Conservation (phyloP, 23 tunicate species). For the Phallusia fumigata region DNA sequence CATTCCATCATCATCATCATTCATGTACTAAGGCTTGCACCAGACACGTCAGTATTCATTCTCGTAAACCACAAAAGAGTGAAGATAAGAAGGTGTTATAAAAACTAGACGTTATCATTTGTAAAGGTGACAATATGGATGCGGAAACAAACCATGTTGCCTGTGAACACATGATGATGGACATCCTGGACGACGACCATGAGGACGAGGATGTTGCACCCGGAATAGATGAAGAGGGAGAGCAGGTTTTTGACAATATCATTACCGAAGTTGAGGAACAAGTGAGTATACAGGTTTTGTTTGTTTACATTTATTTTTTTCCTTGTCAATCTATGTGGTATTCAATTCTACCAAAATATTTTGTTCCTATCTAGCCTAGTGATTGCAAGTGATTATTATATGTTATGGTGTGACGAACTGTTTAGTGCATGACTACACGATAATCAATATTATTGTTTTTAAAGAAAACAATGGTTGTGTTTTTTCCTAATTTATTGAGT, state of each 20-base stretch:
- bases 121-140: neutral
- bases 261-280: constrained; percentile 10
- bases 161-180: constrained; percentile 12
- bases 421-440: too few species aligned
- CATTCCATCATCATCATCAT: too few species aligned
- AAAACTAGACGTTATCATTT: neutral
- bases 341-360: neutral
- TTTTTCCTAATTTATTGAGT: too few species aligned
- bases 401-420: too few species aligned
- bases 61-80: too few species aligned
- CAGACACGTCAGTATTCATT: too few species aligned
- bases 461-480: too few species aligned
- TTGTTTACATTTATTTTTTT: too few species aligned
- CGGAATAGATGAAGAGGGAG: neutral
- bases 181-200: constrained; percentile 22
- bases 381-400: too few species aligned
- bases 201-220: neutral
- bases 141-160: neutral
- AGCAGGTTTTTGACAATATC: neutral
- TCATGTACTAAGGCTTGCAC: too few species aligned
- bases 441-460: neutral
- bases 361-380: neutral
- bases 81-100: too few species aligned
- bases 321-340: too few species aligned
- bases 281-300: neutral